Conservation (phyloP, 2,888 invertebrate genomes). For the Diaprepes abbreviatus region DNA sequence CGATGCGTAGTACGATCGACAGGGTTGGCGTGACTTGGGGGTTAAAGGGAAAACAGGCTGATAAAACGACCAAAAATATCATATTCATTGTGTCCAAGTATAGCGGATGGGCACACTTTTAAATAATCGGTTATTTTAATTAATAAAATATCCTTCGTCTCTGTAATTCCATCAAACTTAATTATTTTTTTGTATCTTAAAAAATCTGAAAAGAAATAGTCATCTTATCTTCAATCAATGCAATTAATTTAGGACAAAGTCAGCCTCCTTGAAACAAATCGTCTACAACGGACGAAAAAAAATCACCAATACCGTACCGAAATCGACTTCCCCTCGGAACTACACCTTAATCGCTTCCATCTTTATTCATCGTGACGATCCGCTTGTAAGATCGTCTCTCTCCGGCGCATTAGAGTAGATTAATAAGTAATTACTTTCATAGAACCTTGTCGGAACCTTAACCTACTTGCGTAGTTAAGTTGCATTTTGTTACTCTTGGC, state of each 20-base stretch:
- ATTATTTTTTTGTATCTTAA: no score
- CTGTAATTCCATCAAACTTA: no score
- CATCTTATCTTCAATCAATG: neutral
- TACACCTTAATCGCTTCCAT: constrained; percentile 28
- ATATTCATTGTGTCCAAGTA: no score
- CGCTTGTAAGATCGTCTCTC: neutral
- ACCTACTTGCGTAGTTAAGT: constrained; percentile 43
- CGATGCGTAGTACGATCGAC: neutral
- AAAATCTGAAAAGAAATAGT: no score
- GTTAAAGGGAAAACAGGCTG: no score
- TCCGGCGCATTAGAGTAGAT: constrained; percentile 14
- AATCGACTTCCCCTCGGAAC: constrained; percentile 44
- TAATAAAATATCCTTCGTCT: no score
- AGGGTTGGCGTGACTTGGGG: no score
- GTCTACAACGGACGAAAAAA: constrained; percentile 30
- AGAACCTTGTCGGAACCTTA: constrained; percentile 48
- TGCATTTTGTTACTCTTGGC: constrained; percentile 49
- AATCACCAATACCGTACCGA: constrained; percentile 35
- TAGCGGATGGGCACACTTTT: no score
- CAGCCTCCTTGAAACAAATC: constrained; percentile 40
- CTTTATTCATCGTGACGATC: neutral
- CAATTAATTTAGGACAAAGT: constrained; percentile 37
- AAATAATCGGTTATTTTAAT: no score
- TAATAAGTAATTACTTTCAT: constrained; percentile 44
- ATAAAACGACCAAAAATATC: no score